Evolutionary conservation across 2,113 vertebrate species (phyloP), one percentile per base, ranked within the genome.

Genomic region (Albula goreensis): DNA sequence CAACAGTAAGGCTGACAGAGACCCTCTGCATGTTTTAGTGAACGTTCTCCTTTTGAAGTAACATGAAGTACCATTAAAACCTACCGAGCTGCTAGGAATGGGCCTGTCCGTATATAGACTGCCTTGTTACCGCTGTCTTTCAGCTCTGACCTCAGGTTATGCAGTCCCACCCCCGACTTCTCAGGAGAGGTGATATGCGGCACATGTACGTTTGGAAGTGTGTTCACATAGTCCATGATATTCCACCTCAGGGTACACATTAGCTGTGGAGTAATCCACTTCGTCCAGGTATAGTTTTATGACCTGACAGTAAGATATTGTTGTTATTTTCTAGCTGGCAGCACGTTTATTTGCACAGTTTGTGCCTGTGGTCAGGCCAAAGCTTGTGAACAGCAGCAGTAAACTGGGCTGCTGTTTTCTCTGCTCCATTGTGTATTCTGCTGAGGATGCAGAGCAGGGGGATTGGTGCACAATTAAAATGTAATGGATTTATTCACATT

Each of bases 11-110:
- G 31, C 12, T 56, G 53, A 56, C 6, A 56, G 6, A 56, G 53
- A 56, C 53, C 53, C 12, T 63, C 17, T 63, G 53, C 52, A 77
- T 74, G 50, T 84, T 85, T 85, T 17, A n/a, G 60, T 89, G 86
- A 81, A 41, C 22, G 53, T 11, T 50, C 19, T 31, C 9, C 19
- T 3, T 48, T 31, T 83, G n/a, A n/a, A n/a, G 63, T 70, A 5
- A 70, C 17, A 17, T 17, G 19, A 22, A 74, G 70, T n/a, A 25
- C 22, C 9, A 31, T 31, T 74, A 25, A 25, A 74, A 22, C 22
- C 0, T 56, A 12, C 53, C 12, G 53, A 9, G 53, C 53, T 2
- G 53, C 12, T 74, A n/a, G 22, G 70, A 74, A 19, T 74, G 22
- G 8, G n/a, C 6, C 70, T n/a, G 9, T 25, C 10, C 22, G 22